Conservation (phyloP, 2,888 invertebrate genomes). For the Metallyticus violacea region DNA sequence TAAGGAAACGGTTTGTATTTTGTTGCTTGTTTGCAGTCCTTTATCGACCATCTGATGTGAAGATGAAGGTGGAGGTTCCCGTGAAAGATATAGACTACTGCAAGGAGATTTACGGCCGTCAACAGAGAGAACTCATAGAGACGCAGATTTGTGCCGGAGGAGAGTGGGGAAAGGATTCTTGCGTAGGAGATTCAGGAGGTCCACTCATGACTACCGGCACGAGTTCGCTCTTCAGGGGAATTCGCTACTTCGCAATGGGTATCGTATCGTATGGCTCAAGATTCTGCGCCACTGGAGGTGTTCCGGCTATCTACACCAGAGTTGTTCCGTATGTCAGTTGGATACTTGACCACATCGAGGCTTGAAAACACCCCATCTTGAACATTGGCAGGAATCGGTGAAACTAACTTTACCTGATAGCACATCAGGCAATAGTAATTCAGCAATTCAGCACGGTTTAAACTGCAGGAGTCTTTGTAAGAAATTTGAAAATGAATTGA, state of each 20-base stretch:
- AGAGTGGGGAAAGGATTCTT: slow-evolving; percentile 64
- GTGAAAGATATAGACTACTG: slow-evolving; percentile 53
- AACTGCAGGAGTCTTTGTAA: too few species aligned
- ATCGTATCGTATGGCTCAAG: slow-evolving; percentile 66
- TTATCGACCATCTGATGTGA: too few species aligned
- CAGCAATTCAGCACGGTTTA: too few species aligned
- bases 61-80: slow-evolving; percentile 59
- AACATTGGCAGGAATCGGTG: too few species aligned
- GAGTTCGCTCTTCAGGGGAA: slow-evolving; percentile 8
- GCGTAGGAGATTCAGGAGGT: slow-evolving; percentile 74
- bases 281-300: slow-evolving; percentile 63
- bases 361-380: too few species aligned
- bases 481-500: too few species aligned
- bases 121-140: slow-evolving; percentile 48
- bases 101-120: slow-evolving; percentile 52
- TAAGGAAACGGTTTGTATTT: too few species aligned
- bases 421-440: too few species aligned
- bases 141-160: slow-evolving; percentile 72
- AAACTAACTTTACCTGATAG: too few species aligned
- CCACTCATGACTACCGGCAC: slow-evolving; percentile 61
- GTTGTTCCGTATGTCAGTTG: slow-evolving; percentile 60
- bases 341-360: slow-evolving; percentile 48
- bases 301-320: slow-evolving; percentile 66
- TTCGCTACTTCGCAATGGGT: slow-evolving; percentile 51
- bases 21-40: too few species aligned